These are phyloP conservation scores for Limosa lapponica DNA, from an alignment of 2,797 vertebrate genomes.

Conservation along the genomic window DNA sequence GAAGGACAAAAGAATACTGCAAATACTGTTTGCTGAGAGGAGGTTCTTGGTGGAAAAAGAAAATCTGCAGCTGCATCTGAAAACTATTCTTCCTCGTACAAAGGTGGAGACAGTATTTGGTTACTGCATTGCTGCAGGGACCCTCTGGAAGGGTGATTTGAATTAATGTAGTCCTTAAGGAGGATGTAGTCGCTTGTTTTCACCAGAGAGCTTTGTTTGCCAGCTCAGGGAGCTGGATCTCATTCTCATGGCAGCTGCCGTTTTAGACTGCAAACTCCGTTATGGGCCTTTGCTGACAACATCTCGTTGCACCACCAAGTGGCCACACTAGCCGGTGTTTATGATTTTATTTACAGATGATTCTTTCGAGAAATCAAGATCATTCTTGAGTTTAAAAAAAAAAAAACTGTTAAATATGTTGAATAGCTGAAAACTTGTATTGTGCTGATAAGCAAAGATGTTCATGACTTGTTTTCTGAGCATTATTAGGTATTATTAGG, in stretches of 20 bases:
- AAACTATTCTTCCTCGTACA: background rate
- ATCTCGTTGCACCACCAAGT: conserved; percentile 48
- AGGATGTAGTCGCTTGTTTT: background rate
- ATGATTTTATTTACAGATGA: background rate
- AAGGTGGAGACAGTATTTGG: background rate
- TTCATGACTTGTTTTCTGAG: background rate
- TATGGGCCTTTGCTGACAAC: background rate
- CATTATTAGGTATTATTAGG: background rate
- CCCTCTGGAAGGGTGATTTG: background rate
- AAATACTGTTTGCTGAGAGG: background rate
- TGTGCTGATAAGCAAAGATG: background rate
- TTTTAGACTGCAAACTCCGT: background rate
- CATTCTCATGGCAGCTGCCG: background rate
- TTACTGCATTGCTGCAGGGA: background rate
- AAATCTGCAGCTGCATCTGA: background rate
- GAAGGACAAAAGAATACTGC: background rate
- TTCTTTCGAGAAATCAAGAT: background rate
- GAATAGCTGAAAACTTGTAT: background rate
- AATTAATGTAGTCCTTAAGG: background rate
- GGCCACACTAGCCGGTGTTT: background rate
- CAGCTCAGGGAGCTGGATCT: background rate
- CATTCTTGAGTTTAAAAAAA: background rate
- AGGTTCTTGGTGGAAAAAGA: background rate
- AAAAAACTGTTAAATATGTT: background rate
- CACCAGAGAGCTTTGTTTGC: background rate